Evolutionary conservation across 2,888 invertebrate genomes (phyloP), one percentile per base, ranked within the genome.

Genomic region (Caenorhabditis panamensis): DNA sequence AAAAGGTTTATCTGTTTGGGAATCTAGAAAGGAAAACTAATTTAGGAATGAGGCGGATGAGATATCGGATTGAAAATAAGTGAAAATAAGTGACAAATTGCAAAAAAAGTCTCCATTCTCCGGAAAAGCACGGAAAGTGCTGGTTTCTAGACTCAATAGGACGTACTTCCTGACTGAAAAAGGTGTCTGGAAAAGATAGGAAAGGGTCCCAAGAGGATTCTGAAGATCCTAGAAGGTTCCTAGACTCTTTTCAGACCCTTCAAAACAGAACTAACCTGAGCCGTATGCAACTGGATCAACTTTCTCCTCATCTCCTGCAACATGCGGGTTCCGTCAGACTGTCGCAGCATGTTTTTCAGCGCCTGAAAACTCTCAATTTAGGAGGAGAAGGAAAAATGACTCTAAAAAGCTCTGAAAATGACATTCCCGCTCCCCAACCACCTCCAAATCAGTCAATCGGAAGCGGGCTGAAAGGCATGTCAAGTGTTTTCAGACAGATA

Each of bases 221-320:
- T 13, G 4, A 16, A 31, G 5, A 31, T 31, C 31, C 4, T 6
- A 9, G 9, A 4, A 31, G 9, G 4, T 18, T 41, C 62, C 41
- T 18, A 13, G 18, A 62, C 31, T 31, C 9, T 31, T 4, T 31
- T 31, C 31, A 31, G 31, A 31, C 31, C 31, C 31, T 31, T 31
- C 9, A 24, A 51, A 37, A 16, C 28, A 31, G 16, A 58, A 71
- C 83, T 47, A 20, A 80, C 83, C 79, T 81, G 75, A 11, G 63
- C 37, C 1, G 73, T 49, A n/a, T 81, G 80, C 54, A 83, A 41
- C 22, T 81, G 76, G 2, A 79, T 68, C 68, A 83, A 61, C 53
- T 83, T 83, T 64, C 77, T 66, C 1, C 81, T 37, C 72, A 83
- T 69, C 41, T 83, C 83, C 28, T 75, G 78, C 11, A 83, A 59